Conservation (phyloP, 2,113 vertebrate genomes). For the Helogale parvula region DNA sequence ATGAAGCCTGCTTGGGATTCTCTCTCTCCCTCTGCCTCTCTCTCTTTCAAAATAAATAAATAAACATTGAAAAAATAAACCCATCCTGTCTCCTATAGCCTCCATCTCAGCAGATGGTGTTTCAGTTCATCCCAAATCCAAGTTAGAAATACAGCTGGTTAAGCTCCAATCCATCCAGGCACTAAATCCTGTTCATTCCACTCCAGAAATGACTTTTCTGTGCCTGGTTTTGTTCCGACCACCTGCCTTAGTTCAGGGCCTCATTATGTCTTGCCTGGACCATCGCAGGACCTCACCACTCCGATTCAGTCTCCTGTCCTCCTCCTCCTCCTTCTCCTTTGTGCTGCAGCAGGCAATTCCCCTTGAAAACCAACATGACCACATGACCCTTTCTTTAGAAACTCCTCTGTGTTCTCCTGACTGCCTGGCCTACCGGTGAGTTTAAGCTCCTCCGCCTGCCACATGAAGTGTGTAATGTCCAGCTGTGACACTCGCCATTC, state of each 20-base stretch:
- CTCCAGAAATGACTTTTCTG: background rate
- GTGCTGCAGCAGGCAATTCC: background rate
- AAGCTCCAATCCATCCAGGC: background rate
- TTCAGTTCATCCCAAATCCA: background rate
- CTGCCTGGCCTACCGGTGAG: background rate
- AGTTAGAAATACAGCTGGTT: background rate
- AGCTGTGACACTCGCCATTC: background rate
- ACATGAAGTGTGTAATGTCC: background rate
- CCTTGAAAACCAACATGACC: background rate
- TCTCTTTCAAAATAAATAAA: no score
- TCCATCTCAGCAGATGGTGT: background rate
- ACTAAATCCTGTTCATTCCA: background rate
- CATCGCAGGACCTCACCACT: background rate
- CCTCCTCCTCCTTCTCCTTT: background rate
- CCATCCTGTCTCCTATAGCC: background rate
- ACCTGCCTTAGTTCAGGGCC: background rate
- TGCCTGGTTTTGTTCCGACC: background rate
- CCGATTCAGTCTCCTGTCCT: background rate
- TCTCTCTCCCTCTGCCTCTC: no score
- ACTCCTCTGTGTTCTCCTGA: background rate
- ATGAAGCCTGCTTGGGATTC: no score
- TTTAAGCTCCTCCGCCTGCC: background rate
- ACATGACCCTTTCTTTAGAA: background rate
- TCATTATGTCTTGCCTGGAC: background rate
- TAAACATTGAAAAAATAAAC: no score